Evolutionary conservation across 2,888 invertebrate species (phyloP), one percentile per base, ranked within the genome.

Genomic region (Drosophila bunnanda): DNA sequence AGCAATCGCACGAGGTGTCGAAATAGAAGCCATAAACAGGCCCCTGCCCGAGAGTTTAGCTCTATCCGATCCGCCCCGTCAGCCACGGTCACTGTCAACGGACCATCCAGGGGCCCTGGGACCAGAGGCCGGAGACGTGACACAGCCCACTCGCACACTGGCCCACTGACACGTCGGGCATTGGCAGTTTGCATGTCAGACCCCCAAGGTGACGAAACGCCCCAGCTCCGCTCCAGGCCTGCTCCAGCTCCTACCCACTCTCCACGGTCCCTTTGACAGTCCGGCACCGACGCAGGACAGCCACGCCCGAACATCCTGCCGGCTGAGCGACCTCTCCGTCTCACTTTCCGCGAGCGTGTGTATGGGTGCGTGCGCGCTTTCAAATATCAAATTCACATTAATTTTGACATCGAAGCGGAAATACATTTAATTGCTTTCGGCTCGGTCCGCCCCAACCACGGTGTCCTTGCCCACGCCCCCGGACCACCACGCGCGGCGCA

Each of bases 361-460:
- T 6, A 10, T 8, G 66, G 67, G 76, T 75, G 79, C 79, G 79
- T 66, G 78, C 65, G 65, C 61, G 77, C 76, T 78, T 81, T 78
- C 73, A 77, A 88, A 88, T 89, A 89, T 89, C 83, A 88, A 89
- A 88, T 75, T 75, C 76, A 80, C 89, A 88, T 89, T 86, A 82
- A 88, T 80, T 89, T 81, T 88, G 80, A 88, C 88, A 81, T 82
- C 77, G 82, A 87, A 81, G 88, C 80, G 89, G 84, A 85, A 87
- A 85, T 85, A 85, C 76, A 89, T 89, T 85, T 88, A 87, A 89
- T 89, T 89, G 89, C 77, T 85, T 89, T 89, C 78, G 62, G 75
- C 66, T 41, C 57, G 46, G 72, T 73, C 43, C 39, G 28, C 62
- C 48, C 20, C 20, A 20, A 12, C 46, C 28, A 12, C 28, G n/a